Evolutionary conservation across 2,113 vertebrate species (phyloP), one percentile per base, ranked within the genome.

Genomic region (Gracilinanus agilis): DNA sequence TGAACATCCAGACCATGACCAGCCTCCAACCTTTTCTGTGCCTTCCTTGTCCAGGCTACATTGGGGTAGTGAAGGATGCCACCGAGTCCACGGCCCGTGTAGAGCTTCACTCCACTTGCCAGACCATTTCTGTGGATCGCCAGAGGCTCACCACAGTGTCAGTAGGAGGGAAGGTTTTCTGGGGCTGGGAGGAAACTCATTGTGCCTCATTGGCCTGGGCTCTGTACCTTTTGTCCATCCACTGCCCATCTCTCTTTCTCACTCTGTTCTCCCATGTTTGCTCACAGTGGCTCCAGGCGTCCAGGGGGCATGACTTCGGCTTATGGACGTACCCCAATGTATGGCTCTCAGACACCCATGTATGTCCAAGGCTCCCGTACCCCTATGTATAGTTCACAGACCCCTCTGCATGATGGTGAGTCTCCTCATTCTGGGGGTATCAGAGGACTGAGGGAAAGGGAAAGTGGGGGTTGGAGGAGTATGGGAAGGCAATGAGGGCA

Each of bases 101-200:
- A 90, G 99, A 99, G 97, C 99, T 99, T 90, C 99, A 99, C 96
- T 99, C 99, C 40, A 99, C 99, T 54, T 99, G 99, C 97, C 99
- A 99, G 98, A 99, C 99, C 92, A 99, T 99, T 98, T 99, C 99
- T 0, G 99, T 99, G 93, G 99, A 99, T 97, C 96, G 99, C 0
- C 99, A 99, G 98, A 98, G 99, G 5, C 97, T 99, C 21, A 99
- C 99, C 55, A 99, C 99, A 0, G 99, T 99, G 99, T 99, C 98
- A 2, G 98, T 83, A 91, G 61, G 54, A 13, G 3, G 13, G 56
- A 11, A 10, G 13, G 23, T 29, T 40, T 0, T 5, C 21, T 19
- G 91, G 58, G 0, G 0, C 9, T 24, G 7, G 91, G 54, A 49
- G 54, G 44, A 44, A 24, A 25, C 16, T n/a, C 25, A 0, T 89